phyloP scores from a whole-genome alignment of 2,888 invertebrate species.

The Aphodius granarius region DNA sequence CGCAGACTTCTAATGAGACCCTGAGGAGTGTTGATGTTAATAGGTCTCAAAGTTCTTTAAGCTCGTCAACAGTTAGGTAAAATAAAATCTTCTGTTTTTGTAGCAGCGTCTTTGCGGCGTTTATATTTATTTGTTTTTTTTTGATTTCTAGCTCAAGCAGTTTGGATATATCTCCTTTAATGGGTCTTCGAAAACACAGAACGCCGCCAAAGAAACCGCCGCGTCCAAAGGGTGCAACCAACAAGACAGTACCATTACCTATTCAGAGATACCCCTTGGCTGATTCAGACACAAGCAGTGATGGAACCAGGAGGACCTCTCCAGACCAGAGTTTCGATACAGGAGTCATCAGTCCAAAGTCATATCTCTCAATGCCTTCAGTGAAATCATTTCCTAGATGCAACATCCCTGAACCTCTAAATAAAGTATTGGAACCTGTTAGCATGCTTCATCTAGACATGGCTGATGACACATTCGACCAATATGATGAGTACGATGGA shows the following conservation, averaged over 20 bases:
- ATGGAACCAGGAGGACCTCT: conserved; percentile 42
- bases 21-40: conserved; percentile 37
- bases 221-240: conserved; percentile 47
- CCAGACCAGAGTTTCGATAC: conserved; percentile 46
- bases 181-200: conserved; percentile 44
- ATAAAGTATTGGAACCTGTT: conserved; percentile 77
- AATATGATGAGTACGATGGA: conserved; percentile 27
- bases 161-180: conserved; percentile 50
- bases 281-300: conserved; percentile 46
- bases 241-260: conserved; percentile 48
- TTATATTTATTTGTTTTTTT: conserved; percentile 15
- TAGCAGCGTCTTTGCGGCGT: neutral
- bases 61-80: conserved; percentile 36
- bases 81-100: neutral
- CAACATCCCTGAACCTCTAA: conserved; percentile 75
- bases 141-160: conserved; percentile 43
- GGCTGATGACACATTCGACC: conserved; percentile 42
- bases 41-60: conserved; percentile 42
- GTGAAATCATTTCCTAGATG: conserved; percentile 82
- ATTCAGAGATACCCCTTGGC: conserved; percentile 21
- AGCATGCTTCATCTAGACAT: conserved; percentile 73
- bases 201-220: conserved; percentile 39
- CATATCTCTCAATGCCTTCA: conserved; percentile 84
- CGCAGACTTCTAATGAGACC: conserved; percentile 42
- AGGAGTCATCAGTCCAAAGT: conserved; percentile 63